Conservation (phyloP, 2,888 invertebrate genomes). For the Agrochola litura region DNA sequence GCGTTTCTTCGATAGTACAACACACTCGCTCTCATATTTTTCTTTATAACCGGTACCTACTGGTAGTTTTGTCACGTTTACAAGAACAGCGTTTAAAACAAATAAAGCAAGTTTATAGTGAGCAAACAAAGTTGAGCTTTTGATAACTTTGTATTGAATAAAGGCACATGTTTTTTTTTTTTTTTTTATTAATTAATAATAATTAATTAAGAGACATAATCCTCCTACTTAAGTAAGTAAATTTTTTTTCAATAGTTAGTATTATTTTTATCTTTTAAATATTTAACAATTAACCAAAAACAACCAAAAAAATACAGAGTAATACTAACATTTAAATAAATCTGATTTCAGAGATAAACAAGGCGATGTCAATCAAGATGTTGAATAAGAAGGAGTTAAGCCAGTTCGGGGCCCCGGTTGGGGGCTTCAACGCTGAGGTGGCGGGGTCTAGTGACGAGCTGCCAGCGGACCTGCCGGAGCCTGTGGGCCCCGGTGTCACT, state of each 20-base stretch:
- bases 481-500: neutral
- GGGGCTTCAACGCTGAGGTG: neutral
- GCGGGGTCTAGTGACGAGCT: neutral
- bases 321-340: slow-evolving; percentile 2
- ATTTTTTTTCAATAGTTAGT: too few relatives aligned
- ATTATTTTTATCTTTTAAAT: too few relatives aligned
- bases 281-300: neutral
- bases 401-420: neutral
- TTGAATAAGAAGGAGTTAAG: slow-evolving; percentile 14
- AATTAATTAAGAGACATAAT: neutral
- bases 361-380: slow-evolving; percentile 10
- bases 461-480: neutral
- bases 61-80: neutral
- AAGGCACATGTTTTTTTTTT: neutral
- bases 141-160: neutral
- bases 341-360: slow-evolving; percentile 33
- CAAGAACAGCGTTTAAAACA: neutral
- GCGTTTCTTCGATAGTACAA: too few relatives aligned
- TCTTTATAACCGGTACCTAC: neutral
- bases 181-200: neutral
- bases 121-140: neutral
- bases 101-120: neutral
- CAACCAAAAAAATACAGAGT: too few relatives aligned
- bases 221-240: neutral
- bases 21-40: neutral